Evolutionary conservation across 2,797 vertebrate species (phyloP), one percentile per base, ranked within the genome.

Genomic region (Falco rusticolus): DNA sequence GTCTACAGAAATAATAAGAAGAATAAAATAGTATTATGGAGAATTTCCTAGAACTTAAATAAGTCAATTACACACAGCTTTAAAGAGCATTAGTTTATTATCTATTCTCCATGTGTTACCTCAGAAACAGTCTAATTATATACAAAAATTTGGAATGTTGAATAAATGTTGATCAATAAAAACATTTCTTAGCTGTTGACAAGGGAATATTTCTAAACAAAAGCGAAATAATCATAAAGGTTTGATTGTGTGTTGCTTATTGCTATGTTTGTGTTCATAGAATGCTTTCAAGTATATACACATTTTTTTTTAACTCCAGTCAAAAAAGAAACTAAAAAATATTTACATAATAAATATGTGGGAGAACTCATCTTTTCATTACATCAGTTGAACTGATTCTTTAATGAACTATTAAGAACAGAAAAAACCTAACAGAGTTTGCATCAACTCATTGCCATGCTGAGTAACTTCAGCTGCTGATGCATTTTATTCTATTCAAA

Each of bases 111-210:
- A 98, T 98, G 98, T 98, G 98, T 99, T 98, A 99, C 96, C 98
- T 99, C 98, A 98, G 98, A 99, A 99, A 99, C 98, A 98, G 97
- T 98, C 97, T 98, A 98, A 97, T 98, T 99, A 99, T 99, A 97
- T 99, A 99, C 98, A 99, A 99, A 98, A 99, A 98, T 98, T 98
- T 99, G 99, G 98, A 99, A 99, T 99, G 99, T 98, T 98, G 98
- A 98, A 97, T 98, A 99, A 99, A 99, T 98, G 98, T 97, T 98
- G 98, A 98, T 96, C 94, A 94, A 96, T 97, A 97, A 97, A 98
- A 97, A 98, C 97, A 98, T 97, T 97, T 98, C 94, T 97, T 97
- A 98, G 97, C 97, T 79, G 97, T 97, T 98, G 98, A 98, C 96
- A 98, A 97, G 97, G 98, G 98, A 97, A 82, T 96, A 97, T 97